phyloP scores from a whole-genome alignment of 2,888 invertebrate species.

The Portevinia maculata region DNA sequence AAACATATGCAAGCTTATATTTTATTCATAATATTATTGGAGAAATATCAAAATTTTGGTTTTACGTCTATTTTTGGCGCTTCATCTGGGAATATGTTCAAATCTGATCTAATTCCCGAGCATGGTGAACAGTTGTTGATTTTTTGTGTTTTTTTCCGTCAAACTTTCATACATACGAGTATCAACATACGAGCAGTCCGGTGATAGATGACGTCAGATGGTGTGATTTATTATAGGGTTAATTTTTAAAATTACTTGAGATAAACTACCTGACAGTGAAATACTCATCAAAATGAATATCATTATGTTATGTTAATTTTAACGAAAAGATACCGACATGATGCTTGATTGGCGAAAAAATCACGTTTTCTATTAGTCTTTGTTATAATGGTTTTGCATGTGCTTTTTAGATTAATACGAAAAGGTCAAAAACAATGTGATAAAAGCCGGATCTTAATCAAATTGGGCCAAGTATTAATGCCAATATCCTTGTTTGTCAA shows the following conservation, averaged over 20 bases:
- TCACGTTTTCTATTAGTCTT: conserved; percentile 31
- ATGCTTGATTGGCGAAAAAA: conserved; percentile 11
- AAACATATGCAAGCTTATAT: conserved; percentile 5
- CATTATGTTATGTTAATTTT: conserved; percentile 53
- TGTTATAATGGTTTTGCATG: conserved; percentile 6
- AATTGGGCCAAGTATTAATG: conserved; percentile 37
- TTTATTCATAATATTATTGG: conserved; percentile 38
- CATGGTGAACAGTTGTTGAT: conserved; percentile 1
- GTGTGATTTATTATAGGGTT: conserved; percentile 60
- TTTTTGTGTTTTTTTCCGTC: conserved; percentile 2
- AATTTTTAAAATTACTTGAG: conserved; percentile 57
- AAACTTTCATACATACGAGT: conserved; percentile 17
- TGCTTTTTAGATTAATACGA: conserved; percentile 21
- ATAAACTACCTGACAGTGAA: conserved; percentile 52
- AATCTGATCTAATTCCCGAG: conserved; percentile 54
- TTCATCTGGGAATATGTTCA: conserved; percentile 1
- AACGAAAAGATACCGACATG: conserved; percentile 29
- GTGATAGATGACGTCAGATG: conserved; percentile 58
- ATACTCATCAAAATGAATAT: conserved; percentile 22
- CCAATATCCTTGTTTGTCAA: conserved; percentile 16
- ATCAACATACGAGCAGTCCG: no score
- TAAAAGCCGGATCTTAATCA: conserved; percentile 49
- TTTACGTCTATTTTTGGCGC: conserved; percentile 60
- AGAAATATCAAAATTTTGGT: conserved; percentile 49
- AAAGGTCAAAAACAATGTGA: conserved; percentile 34